Evolutionary conservation across 2,888 invertebrate genomes (phyloP), one percentile per base, ranked within the genome.

Genomic region (Eumerus sabulonum): DNA sequence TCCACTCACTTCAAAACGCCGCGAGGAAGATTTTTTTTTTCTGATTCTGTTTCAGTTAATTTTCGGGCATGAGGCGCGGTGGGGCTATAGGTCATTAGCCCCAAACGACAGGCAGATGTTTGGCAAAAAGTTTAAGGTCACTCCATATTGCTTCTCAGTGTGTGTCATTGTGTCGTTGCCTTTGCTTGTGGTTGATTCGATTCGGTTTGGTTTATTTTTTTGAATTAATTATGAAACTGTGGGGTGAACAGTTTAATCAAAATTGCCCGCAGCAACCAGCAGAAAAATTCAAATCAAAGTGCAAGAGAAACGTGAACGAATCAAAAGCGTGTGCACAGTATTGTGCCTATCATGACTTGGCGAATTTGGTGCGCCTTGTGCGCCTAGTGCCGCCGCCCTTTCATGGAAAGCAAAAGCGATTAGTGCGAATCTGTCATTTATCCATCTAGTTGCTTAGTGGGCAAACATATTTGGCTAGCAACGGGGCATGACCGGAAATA

Each of bases 71-170:
- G 27, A 27, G 27, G 27, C 27, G 45, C 45, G 45, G 9, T 56
- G 48, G 27, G 48, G 48, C 48, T 66, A 13, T 67, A 36, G 70
- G 70, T 70, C 70, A 60, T 62, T 62, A 62, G 70, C 70, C 56
- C 48, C 42, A 56, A 48, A 14, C 18, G 45, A 56, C 44, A 13
- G 12, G 50, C 64, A 56, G 54, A 62, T 66, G 66, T 72, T 76
- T 72, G 71, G 60, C 60, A 62, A 72, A 38, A 76, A 76, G 72
- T 76, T 76, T 76, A 76, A 76, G 76, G 76, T 72, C 76, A 72
- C 45, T 56, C 48, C 18, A n/a, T n/a, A 27, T 27, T 27, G 27
- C 27, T 27, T 27, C 27, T 27, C 27, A 27, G 3, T 27, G 3
- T 4, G 27, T 27, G 2, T 27, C 27, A 27, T 27, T 27, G 27